These are phyloP conservation scores for Lordiphosa collinella DNA, from an alignment of 1,140 invertebrate genomes.

Conservation along the genomic window DNA sequence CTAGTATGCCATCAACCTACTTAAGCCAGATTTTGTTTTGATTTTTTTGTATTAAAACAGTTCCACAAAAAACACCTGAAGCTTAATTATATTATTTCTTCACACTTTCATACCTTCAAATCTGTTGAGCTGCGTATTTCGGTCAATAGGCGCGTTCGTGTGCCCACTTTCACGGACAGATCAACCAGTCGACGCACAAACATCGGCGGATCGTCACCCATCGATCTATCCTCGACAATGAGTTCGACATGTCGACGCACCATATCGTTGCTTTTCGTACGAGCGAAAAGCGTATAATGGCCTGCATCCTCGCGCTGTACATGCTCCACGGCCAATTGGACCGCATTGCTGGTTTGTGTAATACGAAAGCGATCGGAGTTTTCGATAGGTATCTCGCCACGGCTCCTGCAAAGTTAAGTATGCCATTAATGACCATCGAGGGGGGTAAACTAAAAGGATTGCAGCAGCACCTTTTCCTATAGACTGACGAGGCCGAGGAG, in stretches of 20 bases:
- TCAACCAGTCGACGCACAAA: conserved; percentile 89
- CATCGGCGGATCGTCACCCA: conserved; percentile 86
- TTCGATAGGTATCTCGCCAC: conserved; percentile 71
- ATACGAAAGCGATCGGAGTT: conserved; percentile 78
- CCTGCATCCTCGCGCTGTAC: conserved; percentile 78
- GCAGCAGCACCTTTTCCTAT: conserved; percentile 69
- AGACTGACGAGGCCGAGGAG: conserved; percentile 76
- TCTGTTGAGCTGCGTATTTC: conserved; percentile 89
- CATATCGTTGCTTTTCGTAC: conserved; percentile 69
- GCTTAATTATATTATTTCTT: too few relatives aligned
- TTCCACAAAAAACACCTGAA: too few relatives aligned
- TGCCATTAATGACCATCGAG: background rate
- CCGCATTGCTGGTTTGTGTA: conserved; percentile 78
- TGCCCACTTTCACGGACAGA: conserved; percentile 91
- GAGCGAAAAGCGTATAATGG: conserved; percentile 75
- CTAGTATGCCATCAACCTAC: too few relatives aligned
- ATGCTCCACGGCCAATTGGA: conserved; percentile 78
- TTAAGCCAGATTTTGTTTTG: too few relatives aligned
- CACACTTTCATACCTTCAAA: conserved; percentile 83
- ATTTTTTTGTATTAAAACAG: too few relatives aligned
- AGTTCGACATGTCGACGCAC: conserved; percentile 74
- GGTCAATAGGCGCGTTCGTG: conserved; percentile 89
- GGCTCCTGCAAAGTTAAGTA: conserved; percentile 45
- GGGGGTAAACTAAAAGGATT: too few relatives aligned
- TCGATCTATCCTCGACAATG: conserved; percentile 79